phyloP scores from a whole-genome alignment of 2,888 invertebrate genomes.

The Drosophila lacicola region DNA sequence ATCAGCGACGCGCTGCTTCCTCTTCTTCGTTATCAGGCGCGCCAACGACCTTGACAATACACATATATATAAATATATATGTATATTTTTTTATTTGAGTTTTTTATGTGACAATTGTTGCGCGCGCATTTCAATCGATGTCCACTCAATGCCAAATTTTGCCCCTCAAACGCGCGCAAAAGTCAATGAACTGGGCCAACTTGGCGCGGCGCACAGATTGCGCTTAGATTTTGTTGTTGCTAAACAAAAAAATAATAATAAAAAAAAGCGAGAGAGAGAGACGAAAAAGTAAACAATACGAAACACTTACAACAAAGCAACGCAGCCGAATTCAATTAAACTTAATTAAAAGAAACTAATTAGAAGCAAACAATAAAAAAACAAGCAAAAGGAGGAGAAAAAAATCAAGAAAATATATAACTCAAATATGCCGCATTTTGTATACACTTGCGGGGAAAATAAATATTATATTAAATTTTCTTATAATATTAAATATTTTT shows the following conservation, averaged over 20 bases:
- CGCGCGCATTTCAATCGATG: constrained; percentile 64
- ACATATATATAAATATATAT: neutral
- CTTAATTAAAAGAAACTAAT: constrained; percentile 48
- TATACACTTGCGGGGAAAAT: neutral
- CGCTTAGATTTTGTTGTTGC: constrained; percentile 34
- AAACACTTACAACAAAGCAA: constrained; percentile 22
- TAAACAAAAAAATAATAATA: neutral
- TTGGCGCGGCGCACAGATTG: constrained; percentile 42
- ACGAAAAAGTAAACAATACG: constrained; percentile 8
- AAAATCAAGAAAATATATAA: neutral
- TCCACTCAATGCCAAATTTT: constrained; percentile 29
- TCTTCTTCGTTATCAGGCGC: constrained; percentile 44
- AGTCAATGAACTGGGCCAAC: constrained; percentile 50
- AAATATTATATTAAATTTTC: too few species aligned
- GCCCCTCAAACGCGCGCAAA: constrained; percentile 31
- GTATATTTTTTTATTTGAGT: neutral
- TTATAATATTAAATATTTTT: too few species aligned
- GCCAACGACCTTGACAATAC: constrained; percentile 66
- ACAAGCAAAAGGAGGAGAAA: neutral
- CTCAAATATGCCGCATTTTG: neutral
- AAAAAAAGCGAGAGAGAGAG: neutral
- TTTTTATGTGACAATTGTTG: constrained; percentile 70
- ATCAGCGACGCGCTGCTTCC: constrained; percentile 21
- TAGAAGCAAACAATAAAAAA: constrained; percentile 31
- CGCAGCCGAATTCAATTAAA: constrained; percentile 51